Conservation (phyloP, 2,888 invertebrate species). For the Drosophila subquinaria region DNA sequence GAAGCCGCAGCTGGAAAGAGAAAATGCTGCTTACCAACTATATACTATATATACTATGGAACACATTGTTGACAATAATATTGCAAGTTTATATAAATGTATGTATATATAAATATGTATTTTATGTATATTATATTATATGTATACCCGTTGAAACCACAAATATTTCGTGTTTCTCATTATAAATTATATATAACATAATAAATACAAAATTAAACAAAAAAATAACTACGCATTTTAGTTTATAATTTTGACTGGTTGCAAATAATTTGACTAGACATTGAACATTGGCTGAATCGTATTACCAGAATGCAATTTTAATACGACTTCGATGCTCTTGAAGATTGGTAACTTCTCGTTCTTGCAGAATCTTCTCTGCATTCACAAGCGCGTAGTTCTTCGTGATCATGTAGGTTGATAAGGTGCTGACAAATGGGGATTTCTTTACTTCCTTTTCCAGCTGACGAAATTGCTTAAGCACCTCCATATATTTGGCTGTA, state of each 20-base stretch:
- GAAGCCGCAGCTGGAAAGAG: slow-evolving; percentile 60
- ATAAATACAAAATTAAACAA: slow-evolving; percentile 21
- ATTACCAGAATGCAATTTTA: background rate
- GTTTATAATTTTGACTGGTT: slow-evolving; percentile 12
- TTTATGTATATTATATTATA: slow-evolving; percentile 54
- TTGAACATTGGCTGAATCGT: slow-evolving; percentile 3
- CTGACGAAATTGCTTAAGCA: slow-evolving; percentile 49
- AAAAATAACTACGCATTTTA: background rate
- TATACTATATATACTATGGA: slow-evolving; percentile 53
- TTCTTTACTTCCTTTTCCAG: slow-evolving; percentile 55
- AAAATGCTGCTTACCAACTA: slow-evolving; percentile 37
- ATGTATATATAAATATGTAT: slow-evolving; percentile 46
- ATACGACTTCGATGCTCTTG: slow-evolving; percentile 27
- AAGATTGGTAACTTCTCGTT: slow-evolving; percentile 53
- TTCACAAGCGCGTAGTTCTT: slow-evolving; percentile 66
- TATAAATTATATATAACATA: slow-evolving; percentile 38
- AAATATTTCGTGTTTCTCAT: slow-evolving; percentile 41
- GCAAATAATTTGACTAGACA: background rate
- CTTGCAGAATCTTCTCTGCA: slow-evolving; percentile 49
- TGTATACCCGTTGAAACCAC: slow-evolving; percentile 50
- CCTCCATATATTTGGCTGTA: slow-evolving; percentile 34
- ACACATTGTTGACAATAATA: slow-evolving; percentile 82
- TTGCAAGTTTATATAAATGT: slow-evolving; percentile 60
- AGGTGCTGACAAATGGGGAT: slow-evolving; percentile 38
- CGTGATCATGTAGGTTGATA: slow-evolving; percentile 64